Evolutionary conservation across 2,113 vertebrate genomes (phyloP), one percentile per base, ranked within the genome.

Genomic region (Tachycineta bicolor): DNA sequence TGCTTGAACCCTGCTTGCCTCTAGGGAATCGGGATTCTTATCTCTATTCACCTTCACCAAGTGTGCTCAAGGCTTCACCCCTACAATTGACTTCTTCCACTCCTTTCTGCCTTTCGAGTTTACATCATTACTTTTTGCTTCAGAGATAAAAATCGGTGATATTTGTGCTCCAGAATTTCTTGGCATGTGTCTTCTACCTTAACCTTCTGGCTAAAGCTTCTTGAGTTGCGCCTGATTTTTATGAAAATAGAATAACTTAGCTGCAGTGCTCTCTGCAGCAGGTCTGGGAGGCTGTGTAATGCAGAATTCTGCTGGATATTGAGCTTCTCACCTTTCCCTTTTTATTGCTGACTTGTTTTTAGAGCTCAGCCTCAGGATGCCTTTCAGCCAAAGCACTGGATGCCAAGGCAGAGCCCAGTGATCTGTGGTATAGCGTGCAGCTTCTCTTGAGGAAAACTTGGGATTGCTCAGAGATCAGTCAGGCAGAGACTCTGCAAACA

Each of bases 381-480:
- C 1, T 93, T 94, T 87, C 20, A 58, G 56, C 14, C 6, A 4
- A 68, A 81, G 37, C 39, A 6, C 55, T 64, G 18, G n/a, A 31
- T 49, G 37, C 79, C 55, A 68, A 33, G 14, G 65, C 73, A 83
- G 58, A 82, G 55, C 56, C 47, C 1, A 1, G 68, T 49, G 67
- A 87, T 62, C n/a, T 63, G 37, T 49, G 39, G 41, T 79, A 49
- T 1, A 1, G 62, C 21, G 65, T 8, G 62, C 53, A 73, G 53
- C 67, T 84, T 79, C 70, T 90, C 44, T 62, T 7, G 10, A 76
- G 78, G 65, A 84, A 91, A 69, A 64, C 10, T 31, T 41, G 53
- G 31, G 44, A 73, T 65, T 63, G 69, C 74, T 84, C 20, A 56
- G 77, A 84, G 78, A 82, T 93, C 31, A 90, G 74, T 76, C 79